Percentiles rank a stretch among this genome's conserved stretches.
These are phyloP conservation scores for Eledona agricola DNA, from an alignment of 2,888 invertebrate species.

Conservation along the genomic window DNA sequence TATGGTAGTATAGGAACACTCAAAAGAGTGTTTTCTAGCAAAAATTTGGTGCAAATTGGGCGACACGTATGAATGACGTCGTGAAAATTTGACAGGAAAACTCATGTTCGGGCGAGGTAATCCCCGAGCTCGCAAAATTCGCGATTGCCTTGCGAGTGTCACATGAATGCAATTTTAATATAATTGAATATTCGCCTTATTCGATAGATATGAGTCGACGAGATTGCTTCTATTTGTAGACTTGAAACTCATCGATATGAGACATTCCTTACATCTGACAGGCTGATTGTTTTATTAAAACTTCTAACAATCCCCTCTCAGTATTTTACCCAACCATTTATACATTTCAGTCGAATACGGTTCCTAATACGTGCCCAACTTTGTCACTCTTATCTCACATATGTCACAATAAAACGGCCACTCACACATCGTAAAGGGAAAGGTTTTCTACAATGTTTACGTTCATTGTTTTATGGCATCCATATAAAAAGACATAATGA, in stretches of 20 bases:
- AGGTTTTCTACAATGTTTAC: slow-evolving; percentile 32
- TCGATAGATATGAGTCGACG: slow-evolving; percentile 14
- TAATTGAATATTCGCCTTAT: slow-evolving; percentile 14
- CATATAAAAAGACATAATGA: slow-evolving; percentile 34
- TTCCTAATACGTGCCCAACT: too few relatives aligned
- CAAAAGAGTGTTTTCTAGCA: not conserved
- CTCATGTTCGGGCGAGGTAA: slow-evolving; percentile 13
- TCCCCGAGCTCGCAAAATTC: slow-evolving; percentile 1
- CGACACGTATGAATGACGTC: slow-evolving; percentile 9
- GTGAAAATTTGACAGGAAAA: slow-evolving; percentile 17
- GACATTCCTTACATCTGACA: too few relatives aligned
- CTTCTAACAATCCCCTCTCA: too few relatives aligned
- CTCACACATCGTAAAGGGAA: slow-evolving; percentile 34
- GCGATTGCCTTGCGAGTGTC: slow-evolving; percentile 11
- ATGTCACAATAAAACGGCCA: slow-evolving; percentile 28
- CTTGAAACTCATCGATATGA: too few relatives aligned
- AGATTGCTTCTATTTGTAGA: too few relatives aligned
- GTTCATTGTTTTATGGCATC: slow-evolving; percentile 34
- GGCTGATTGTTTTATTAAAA: too few relatives aligned
- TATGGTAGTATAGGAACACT: too few relatives aligned
- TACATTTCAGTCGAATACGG: too few relatives aligned
- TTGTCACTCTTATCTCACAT: slow-evolving; percentile 23
- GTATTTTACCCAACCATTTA: too few relatives aligned
- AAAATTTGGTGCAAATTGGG: slow-evolving; percentile 4
- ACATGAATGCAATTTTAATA: slow-evolving; percentile 22